Base-by-base conservation (phyloP, 2,113 vertebrate genomes). In the Microtus ochrogaster region DNA sequence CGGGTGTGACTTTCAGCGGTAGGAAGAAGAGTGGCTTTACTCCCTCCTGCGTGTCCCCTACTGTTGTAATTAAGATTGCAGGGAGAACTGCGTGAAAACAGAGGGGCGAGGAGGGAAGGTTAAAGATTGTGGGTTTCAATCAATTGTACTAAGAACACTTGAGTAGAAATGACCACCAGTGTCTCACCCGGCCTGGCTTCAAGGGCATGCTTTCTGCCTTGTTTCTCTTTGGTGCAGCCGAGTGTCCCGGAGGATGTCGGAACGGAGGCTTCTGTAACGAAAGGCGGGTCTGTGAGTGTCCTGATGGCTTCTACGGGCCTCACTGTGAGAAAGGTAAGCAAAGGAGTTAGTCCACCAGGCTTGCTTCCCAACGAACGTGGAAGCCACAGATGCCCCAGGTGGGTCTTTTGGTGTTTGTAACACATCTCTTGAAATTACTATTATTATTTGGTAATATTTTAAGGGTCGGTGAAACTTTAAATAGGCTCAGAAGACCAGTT, bases 291-390 rank as follows among this genome's bases (percentile, higher is more conserved):
- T 99, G 99, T 68, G 98, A 99, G 94, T 99, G 99, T 97, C 99
- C 99, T 70, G 99, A 99, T 97, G 99, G 99, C 72, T 99, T 99
- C 98, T 99, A 99, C 0, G 99, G 99, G 0, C 98, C 99, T 66
- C 99, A 99, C 92, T 99, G 99, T 98, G 99, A 99, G 97, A 99
- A 99, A 99, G 99, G 99, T 99, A 98, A 98, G 5, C 8, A 7
- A 2, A 0, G 5, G 28, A n/a, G 0, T 36, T 9, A 11, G 21
- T 9, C 13, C 19, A 33, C 28, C 55, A 49, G 33, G 1, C 22
- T 72, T 90, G 52, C 73, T 96, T 79, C 55, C 74, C 33, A 28
- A 10, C 19, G 55, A 76, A 52, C 17, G 4, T 11, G 41, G 39
- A 44, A 4, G 14, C 33, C 86, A 63, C 26, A 47, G 84, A 72